phyloP scores from a whole-genome alignment of 2,888 invertebrate species.

The Abrostola triplasia region DNA sequence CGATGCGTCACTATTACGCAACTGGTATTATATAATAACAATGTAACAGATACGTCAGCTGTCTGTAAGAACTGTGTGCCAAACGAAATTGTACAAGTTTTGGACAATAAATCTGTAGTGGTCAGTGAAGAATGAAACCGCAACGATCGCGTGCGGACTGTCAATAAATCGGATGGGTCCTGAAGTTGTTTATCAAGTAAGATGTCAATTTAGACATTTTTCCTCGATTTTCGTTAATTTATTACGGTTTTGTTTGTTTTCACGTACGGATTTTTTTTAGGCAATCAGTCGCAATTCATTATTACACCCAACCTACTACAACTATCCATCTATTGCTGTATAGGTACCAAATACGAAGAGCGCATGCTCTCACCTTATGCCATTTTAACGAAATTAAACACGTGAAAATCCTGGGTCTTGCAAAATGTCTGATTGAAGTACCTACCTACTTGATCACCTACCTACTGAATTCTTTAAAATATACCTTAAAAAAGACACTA shows the following conservation, averaged over 20 bases:
- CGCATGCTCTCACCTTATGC: too few relatives aligned
- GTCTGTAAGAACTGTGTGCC: not conserved
- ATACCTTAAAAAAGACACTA: too few relatives aligned
- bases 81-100: conserved; percentile 31
- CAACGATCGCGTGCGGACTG: conserved; percentile 28
- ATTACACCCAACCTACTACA: too few relatives aligned
- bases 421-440: too few relatives aligned
- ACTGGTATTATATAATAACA: conserved; percentile 31
- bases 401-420: too few relatives aligned
- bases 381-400: too few relatives aligned
- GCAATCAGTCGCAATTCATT: not conserved
- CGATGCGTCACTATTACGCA: conserved; percentile 18
- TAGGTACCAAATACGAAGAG: too few relatives aligned
- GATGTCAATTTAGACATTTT: conserved; percentile 6
- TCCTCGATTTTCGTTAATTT: conserved; percentile 6
- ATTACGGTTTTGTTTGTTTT: not conserved
- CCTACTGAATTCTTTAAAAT: too few relatives aligned
- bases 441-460: too few relatives aligned
- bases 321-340: too few relatives aligned
- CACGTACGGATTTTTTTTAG: not conserved
- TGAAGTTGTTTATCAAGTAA: conserved; percentile 21
- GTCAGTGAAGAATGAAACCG: conserved; percentile 31
- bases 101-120: conserved; percentile 22
- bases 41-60: conserved; percentile 28
- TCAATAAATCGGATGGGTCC: conserved; percentile 18